These are phyloP conservation scores for Latrodectus hesperus DNA, from an alignment of 2,888 invertebrate species.

Conservation along the genomic window DNA sequence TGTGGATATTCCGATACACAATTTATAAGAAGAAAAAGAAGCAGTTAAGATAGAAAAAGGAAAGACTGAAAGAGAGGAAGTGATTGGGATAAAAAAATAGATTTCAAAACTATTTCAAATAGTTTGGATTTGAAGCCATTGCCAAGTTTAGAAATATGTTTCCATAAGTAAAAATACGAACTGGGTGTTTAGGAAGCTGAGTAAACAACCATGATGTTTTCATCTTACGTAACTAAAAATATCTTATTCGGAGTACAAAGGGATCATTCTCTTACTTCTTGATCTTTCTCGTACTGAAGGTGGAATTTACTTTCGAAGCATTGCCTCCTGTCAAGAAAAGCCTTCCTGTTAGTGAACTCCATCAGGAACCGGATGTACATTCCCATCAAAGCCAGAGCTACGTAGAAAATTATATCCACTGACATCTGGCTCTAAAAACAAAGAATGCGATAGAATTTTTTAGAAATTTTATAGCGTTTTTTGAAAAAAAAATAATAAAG, in stretches of 20 bases:
- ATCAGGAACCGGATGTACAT: slow-evolving; percentile 91
- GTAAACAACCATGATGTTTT: slow-evolving; percentile 24
- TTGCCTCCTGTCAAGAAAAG: slow-evolving; percentile 89
- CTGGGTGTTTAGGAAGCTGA: slow-evolving; percentile 25
- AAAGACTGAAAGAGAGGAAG: background rate
- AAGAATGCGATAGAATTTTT: background rate
- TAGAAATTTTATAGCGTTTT: too few species aligned
- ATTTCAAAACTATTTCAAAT: background rate
- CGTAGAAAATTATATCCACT: slow-evolving; percentile 82
- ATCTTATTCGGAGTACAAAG: background rate
- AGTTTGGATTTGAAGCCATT: background rate
- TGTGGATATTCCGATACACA: too few species aligned
- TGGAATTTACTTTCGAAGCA: slow-evolving; percentile 89
- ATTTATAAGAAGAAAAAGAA: background rate
- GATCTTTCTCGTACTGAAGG: slow-evolving; percentile 87
- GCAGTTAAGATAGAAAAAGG: background rate
- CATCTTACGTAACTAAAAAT: slow-evolving; percentile 22
- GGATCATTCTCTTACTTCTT: slow-evolving; percentile 80
- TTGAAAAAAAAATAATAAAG: too few species aligned
- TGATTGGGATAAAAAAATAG: background rate
- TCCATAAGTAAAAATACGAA: background rate
- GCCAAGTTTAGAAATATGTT: background rate
- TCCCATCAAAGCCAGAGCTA: slow-evolving; percentile 87
- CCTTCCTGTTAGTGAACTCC: slow-evolving; percentile 88
- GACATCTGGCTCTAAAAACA: slow-evolving; percentile 62